Percentiles rank a stretch among this genome's conserved stretches.
Evolutionary conservation across 2,797 vertebrate species (phyloP).

Genomic region (Amphiprion clarkii): DNA sequence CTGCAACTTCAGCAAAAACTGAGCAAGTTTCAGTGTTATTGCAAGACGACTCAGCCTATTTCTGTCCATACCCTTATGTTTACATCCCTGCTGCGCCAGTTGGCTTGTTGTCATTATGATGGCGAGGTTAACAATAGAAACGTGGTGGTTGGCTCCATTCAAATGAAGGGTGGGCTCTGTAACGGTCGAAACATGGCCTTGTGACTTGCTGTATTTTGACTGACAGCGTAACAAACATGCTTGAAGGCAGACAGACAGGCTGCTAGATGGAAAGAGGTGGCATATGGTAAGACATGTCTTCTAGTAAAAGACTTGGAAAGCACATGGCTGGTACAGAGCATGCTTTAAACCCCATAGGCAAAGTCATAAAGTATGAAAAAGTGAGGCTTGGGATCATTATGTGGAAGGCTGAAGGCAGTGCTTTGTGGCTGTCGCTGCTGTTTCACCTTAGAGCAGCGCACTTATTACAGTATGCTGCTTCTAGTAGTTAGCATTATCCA

Average conservation of each 20-base stretch:
- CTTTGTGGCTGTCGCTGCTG: conserved; percentile 48
- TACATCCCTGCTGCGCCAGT: no score
- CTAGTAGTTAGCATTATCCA: conserved; percentile 38
- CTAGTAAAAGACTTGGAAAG: conserved; percentile 45
- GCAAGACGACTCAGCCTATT: no score
- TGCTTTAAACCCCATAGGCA: conserved; percentile 27
- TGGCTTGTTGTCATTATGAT: neutral
- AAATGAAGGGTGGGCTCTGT: conserved; percentile 1
- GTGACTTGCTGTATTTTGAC: conserved; percentile 10
- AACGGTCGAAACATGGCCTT: neutral
- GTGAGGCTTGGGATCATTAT: conserved; percentile 59
- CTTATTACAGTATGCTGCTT: conserved; percentile 24
- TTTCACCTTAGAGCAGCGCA: conserved; percentile 34
- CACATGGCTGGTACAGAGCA: conserved; percentile 45
- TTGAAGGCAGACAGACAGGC: conserved; percentile 28
- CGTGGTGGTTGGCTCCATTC: neutral
- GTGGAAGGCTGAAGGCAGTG: conserved; percentile 51
- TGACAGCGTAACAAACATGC: conserved; percentile 1
- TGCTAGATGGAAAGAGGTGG: conserved; percentile 29
- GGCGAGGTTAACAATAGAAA: neutral
- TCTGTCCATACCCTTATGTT: no score
- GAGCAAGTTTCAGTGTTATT: no score
- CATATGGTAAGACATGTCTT: conserved; percentile 52
- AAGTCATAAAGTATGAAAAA: conserved; percentile 50
- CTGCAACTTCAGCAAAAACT: neutral